Conservation (phyloP, 2,797 vertebrate species). For the Sebastes umbrosus region DNA sequence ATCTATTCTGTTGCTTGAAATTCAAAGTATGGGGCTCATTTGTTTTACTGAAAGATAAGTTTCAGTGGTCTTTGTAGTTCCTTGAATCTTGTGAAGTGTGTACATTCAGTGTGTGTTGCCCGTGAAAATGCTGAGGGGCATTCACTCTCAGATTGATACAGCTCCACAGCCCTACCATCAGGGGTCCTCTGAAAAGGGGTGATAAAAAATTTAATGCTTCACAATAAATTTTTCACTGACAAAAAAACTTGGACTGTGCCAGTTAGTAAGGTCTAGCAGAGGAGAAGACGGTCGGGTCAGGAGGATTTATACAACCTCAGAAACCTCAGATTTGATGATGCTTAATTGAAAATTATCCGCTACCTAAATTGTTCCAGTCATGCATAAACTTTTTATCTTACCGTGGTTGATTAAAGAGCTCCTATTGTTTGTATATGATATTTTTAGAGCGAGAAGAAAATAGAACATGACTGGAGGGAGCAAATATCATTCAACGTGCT, state of each 20-base stretch:
- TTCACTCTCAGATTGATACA: conserved; percentile 70
- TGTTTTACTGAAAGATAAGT: conserved; percentile 7
- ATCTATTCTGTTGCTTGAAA: conserved; percentile 55
- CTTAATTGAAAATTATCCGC: conserved; percentile 14
- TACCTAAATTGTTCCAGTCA: conserved; percentile 11
- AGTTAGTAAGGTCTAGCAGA: conserved; percentile 32
- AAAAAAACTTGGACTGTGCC: conserved; percentile 63
- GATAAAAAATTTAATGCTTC: conserved; percentile 76
- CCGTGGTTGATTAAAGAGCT: conserved; percentile 39
- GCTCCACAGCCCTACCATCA: conserved; percentile 65
- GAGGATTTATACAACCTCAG: conserved; percentile 24
- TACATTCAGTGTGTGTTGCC: conserved; percentile 18
- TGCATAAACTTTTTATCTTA: conserved; percentile 27
- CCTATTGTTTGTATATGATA: conserved; percentile 19
- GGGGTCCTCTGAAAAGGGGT: conserved; percentile 75
- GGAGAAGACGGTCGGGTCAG: conserved; percentile 34
- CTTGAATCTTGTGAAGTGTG: conserved; percentile 21
- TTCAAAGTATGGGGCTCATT: conserved; percentile 37
- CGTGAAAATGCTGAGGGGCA: conserved; percentile 57
- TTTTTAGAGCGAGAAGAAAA: conserved; percentile 36
- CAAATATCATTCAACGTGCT: conserved; percentile 62
- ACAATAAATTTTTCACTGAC: conserved; percentile 79
- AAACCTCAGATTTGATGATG: conserved; percentile 9
- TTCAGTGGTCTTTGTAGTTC: conserved; percentile 14
- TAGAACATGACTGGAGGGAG: conserved; percentile 53